phyloP scores from a whole-genome alignment of 2,888 invertebrate species.

The Eretmocerus hayati region DNA sequence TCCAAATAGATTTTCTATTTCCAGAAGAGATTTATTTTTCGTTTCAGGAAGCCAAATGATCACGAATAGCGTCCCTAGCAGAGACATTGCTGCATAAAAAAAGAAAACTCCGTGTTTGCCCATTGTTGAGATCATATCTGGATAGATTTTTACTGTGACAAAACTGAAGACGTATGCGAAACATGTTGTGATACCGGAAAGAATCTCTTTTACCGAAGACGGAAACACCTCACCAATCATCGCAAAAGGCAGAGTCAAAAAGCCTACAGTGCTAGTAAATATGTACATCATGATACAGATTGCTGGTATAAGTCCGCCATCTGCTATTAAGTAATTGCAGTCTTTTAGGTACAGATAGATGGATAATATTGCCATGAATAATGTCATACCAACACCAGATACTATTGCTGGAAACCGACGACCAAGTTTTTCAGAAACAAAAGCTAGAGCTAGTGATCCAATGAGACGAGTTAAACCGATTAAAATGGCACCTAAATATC shows the following conservation, averaged over 20 bases:
- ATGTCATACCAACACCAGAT: constrained; percentile 54
- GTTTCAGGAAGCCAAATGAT: constrained; percentile 50
- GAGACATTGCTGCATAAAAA: constrained; percentile 48
- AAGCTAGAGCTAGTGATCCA: constrained; percentile 47
- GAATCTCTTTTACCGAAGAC: constrained; percentile 49
- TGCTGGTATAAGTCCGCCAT: constrained; percentile 43
- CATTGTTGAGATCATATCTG: constrained; percentile 44
- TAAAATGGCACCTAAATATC: constrained; percentile 49
- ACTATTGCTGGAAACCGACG: constrained; percentile 53
- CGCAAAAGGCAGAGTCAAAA: constrained; percentile 53
- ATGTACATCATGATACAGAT: constrained; percentile 48
- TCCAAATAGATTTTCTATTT: constrained; percentile 49
- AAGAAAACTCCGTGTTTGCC: constrained; percentile 49
- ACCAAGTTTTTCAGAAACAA: constrained; percentile 52
- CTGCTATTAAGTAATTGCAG: constrained; percentile 30
- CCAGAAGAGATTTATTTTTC: constrained; percentile 49
- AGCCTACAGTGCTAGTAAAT: constrained; percentile 51
- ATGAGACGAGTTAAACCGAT: constrained; percentile 50
- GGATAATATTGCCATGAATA: constrained; percentile 50
- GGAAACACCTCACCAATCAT: constrained; percentile 55
- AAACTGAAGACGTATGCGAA: constrained; percentile 52
- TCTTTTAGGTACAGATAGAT: constrained; percentile 42
- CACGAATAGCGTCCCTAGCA: constrained; percentile 50
- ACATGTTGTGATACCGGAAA: constrained; percentile 49
- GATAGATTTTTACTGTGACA: constrained; percentile 50